Evolutionary conservation across 2,797 vertebrate genomes (phyloP).

Genomic region (Gymnothorax reevesii): DNA sequence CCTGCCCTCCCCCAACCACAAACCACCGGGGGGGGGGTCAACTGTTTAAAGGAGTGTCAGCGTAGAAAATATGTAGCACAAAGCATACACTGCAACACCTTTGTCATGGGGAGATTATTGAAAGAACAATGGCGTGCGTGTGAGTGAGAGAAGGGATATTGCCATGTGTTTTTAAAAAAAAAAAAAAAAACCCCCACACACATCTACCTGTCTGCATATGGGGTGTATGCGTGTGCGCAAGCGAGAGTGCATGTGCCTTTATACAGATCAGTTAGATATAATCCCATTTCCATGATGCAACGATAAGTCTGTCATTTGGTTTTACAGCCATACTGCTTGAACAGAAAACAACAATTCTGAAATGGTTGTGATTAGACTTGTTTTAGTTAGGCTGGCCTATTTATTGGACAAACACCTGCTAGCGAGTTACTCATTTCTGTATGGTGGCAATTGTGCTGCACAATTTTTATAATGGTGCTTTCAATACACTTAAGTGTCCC

Average conservation of each 20-base stretch:
- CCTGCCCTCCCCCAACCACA: neutral
- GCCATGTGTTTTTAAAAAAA: no score
- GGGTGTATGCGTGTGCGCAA: slow-evolving; percentile 18
- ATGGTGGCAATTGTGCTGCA: neutral
- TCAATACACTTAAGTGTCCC: neutral
- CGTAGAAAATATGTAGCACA: neutral
- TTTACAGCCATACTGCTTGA: neutral
- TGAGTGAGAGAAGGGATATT: slow-evolving; percentile 6
- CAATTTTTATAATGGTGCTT: neutral
- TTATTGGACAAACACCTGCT: no score
- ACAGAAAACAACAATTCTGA: neutral
- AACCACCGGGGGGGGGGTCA: slow-evolving; percentile 3
- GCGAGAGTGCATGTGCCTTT: neutral
- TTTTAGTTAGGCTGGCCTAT: no score
- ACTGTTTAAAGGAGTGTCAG: slow-evolving; percentile 14
- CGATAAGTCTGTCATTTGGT: neutral
- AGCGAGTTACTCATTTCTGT: no score
- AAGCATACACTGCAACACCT: neutral
- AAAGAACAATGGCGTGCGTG: slow-evolving; percentile 24
- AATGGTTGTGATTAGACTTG: neutral
- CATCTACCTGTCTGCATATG: no score
- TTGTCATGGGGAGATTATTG: neutral
- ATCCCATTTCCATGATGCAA: no score
- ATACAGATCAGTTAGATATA: no score
- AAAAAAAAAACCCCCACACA: no score